A percentile compares a stretch with the other conserved stretches of the same genome.
Conservation (phyloP, 2,797 vertebrate genomes). For the Artibeus jamaicensis region DNA sequence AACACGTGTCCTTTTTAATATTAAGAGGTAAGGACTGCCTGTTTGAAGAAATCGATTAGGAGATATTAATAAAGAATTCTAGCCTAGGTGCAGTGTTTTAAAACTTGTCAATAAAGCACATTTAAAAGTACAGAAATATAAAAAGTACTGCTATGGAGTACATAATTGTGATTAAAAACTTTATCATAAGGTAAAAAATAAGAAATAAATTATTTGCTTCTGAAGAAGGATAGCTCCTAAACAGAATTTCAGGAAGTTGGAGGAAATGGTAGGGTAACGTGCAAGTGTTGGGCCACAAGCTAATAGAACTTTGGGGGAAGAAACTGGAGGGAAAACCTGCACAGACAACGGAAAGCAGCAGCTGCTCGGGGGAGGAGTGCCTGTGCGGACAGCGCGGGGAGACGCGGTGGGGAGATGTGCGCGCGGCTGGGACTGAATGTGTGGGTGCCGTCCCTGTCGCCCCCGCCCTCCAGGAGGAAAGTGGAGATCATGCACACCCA, state of each 20-base stretch:
- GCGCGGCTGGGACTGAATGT: fast-evolving
- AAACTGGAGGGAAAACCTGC: background rate
- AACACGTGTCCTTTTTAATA: background rate
- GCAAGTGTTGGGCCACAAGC: background rate
- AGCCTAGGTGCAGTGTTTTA: background rate
- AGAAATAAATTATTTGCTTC: background rate
- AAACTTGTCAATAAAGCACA: background rate
- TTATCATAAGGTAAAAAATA: background rate
- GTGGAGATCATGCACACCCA: conserved; percentile 99
- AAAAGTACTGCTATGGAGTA: background rate
- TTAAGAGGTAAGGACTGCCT: background rate
- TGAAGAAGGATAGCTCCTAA: background rate
- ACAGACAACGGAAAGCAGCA: background rate
- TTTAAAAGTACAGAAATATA: background rate
- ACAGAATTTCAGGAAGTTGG: background rate
- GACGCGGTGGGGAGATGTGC: no score
- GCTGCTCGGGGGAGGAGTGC: background rate
- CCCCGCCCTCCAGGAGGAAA: conserved; percentile 88
- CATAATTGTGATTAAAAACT: background rate
- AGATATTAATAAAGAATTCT: background rate
- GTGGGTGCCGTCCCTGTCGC: background rate
- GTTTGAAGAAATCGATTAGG: background rate
- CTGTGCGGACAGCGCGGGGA: background rate
- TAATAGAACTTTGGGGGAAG: background rate
- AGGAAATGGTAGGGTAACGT: background rate